A percentile compares a stretch with the other conserved stretches of the same genome.
phyloP scores from a whole-genome alignment of 2,113 vertebrate genomes.

The Tragelaphus buxtoni region DNA sequence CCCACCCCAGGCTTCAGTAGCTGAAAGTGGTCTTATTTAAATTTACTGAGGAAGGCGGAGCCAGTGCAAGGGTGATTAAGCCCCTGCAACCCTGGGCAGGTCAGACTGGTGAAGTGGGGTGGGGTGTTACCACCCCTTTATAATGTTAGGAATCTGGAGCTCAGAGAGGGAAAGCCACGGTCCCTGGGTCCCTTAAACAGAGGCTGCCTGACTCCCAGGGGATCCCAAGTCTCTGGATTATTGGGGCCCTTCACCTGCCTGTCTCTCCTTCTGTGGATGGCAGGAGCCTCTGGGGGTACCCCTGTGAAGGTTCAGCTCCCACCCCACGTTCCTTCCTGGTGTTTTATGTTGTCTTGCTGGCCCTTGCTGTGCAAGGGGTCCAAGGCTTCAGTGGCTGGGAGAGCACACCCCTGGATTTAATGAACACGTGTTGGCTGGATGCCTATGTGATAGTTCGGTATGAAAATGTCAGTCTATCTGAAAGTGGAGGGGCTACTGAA shows the following conservation, averaged over 20 bases:
- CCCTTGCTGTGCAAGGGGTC: background rate
- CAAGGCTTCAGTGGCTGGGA: background rate
- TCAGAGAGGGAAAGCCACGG: background rate
- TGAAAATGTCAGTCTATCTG: background rate
- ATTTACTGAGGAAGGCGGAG: background rate
- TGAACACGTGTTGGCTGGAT: background rate
- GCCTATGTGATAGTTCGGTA: fast-evolving
- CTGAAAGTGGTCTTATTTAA: background rate
- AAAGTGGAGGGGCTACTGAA: background rate
- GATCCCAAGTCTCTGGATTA: background rate
- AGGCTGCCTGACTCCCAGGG: background rate
- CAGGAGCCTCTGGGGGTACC: background rate
- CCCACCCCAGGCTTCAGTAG: fast-evolving
- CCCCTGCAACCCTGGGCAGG: background rate
- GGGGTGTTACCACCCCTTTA: background rate
- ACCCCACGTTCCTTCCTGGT: background rate
- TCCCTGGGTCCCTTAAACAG: background rate
- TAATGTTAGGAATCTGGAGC: background rate
- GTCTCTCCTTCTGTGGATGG: background rate
- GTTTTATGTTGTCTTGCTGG: background rate
- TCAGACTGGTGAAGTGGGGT: background rate
- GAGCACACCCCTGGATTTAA: background rate
- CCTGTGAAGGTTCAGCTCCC: background rate
- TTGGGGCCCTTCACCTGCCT: background rate
- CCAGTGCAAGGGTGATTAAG: no score